These are phyloP conservation scores for Entelurus aequoreus DNA, from an alignment of 2,113 vertebrate genomes.

Conservation along the genomic window DNA sequence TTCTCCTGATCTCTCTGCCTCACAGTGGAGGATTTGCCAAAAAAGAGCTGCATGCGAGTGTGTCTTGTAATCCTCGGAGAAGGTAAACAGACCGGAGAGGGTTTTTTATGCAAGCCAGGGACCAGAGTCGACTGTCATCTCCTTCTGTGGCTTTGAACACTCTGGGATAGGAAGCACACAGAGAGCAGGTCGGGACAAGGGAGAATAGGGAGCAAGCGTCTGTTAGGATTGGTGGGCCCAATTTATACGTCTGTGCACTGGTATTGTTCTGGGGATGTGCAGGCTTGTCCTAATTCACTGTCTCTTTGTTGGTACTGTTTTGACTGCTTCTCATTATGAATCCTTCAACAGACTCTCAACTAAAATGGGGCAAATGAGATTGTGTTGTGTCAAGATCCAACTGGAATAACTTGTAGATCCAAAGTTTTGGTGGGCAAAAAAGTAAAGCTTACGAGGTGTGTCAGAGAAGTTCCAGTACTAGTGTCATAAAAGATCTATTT, in stretches of 20 bases:
- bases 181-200: conserved; percentile 40
- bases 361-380: background rate
- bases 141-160: conserved; percentile 52
- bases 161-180: conserved; percentile 34
- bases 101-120: conserved; percentile 38
- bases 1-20: conserved; percentile 22
- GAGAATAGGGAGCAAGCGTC: conserved; percentile 32
- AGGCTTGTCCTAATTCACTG: conserved; percentile 50
- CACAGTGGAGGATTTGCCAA: conserved; percentile 42
- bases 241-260: conserved; percentile 39
- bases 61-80: conserved; percentile 52
- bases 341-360: conserved; percentile 50
- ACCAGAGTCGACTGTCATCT: conserved; percentile 40
- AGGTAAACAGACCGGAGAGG: conserved; percentile 52
- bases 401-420: too few species aligned
- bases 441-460: too few species aligned
- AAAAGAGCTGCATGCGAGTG: conserved; percentile 35
- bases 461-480: too few species aligned
- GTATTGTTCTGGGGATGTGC: conserved; percentile 24
- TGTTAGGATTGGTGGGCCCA: conserved; percentile 17
- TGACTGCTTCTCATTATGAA: conserved; percentile 41
- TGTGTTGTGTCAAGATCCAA: too few species aligned
- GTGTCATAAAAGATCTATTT: too few species aligned
- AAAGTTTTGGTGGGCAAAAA: too few species aligned
- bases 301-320: conserved; percentile 39